Evolutionary conservation across 2,113 vertebrate genomes (phyloP), one percentile per base, ranked within the genome.

Genomic region (Chaenocephalus aceratus): DNA sequence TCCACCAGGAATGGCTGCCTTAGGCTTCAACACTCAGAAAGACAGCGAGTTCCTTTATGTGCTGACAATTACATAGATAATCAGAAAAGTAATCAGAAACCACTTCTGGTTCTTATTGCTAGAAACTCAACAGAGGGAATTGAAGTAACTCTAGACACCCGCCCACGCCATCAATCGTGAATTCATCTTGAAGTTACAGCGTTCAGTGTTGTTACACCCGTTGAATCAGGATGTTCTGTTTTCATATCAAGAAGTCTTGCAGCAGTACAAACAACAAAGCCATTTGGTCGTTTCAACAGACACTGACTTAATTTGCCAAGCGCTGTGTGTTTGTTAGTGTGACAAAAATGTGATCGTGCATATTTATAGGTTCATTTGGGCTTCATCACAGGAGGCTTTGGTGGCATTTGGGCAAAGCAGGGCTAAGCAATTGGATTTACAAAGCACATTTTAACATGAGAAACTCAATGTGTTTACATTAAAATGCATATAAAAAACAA

Each of bases 301-400:
- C 65, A 36, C 12, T 52, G 21, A 9, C 53, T 65, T 62, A 10
- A 83, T 83, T 75, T 61, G n/a, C 21, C 45, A 30, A 51, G 34
- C 10, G 10, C 46, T 44, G 30, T 26, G 44, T 52, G 56, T 45
- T 61, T 56, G 44, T 75, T 81, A 41, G 1, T 41, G 36, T 58
- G 15, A 82, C 52, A 56, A 69, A 54, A 49, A 78, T 21, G 30
- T 16, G 23, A 18, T 71, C 56, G 54, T 86, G 44, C 66, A 80
- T 87, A 80, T 82, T 88, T 72, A 88, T 85, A 30, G 60, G 49
- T 15, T 18, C 49, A 83, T 80, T 87, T 64, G 67, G n/a, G 51
- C 79, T 72, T 77, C 71, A 74, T 82, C 45, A 34, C 51, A 0
- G 44, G 45, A 30, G 60, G 11, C 65, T 59, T 72, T 82, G 44